Evolutionary conservation across 1,140 invertebrate genomes (phyloP).

Genomic region (Drosophila orosa): DNA sequence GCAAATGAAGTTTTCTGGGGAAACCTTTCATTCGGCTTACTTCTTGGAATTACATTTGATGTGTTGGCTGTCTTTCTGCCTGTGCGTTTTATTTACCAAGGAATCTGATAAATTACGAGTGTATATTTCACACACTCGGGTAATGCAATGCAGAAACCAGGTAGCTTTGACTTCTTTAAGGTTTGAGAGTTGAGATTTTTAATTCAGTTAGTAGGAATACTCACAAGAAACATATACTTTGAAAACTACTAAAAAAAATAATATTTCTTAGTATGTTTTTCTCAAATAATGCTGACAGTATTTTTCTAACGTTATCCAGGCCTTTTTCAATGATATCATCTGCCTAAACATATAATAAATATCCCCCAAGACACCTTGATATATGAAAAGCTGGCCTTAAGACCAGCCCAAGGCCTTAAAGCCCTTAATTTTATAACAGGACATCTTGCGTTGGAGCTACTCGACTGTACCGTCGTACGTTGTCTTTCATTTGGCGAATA

Average conservation of each 20-base stretch:
- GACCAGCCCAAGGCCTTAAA: neutral
- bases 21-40: constrained; percentile 6
- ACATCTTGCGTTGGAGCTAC: neutral
- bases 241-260: neutral
- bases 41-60: constrained; percentile 29
- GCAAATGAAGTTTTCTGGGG: constrained; percentile 21
- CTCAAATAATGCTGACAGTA: neutral
- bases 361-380: neutral
- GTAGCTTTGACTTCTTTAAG: neutral
- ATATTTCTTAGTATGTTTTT: neutral
- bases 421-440: constrained; percentile 15
- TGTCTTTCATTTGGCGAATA: constrained; percentile 42
- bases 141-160: neutral
- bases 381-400: constrained; percentile 3
- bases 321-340: neutral
- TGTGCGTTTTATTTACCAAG: neutral
- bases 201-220: neutral
- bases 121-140: neutral
- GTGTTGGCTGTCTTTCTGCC: neutral
- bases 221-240: neutral
- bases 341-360: constrained; percentile 9
- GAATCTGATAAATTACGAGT: neutral
- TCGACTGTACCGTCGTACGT: neutral
- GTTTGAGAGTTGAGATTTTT: too few relatives aligned
- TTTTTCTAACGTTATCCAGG: neutral